Evolutionary conservation across 2,888 invertebrate species (phyloP).

Genomic region (Leistus spinibarbis): DNA sequence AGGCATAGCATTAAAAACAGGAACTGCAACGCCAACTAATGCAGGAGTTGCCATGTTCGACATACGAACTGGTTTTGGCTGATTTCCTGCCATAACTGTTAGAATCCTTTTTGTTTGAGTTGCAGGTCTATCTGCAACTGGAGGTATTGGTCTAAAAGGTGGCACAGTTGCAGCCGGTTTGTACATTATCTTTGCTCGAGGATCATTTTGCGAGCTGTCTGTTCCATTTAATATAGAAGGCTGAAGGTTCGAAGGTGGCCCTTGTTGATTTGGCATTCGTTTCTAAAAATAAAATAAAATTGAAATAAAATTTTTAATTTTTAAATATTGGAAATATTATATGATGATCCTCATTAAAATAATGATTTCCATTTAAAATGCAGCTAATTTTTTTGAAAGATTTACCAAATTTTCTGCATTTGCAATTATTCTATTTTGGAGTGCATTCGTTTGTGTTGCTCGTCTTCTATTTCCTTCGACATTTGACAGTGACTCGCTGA

Average conservation of each 20-base stretch:
- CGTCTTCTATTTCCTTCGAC: conserved; percentile 73
- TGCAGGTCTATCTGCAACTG: conserved; percentile 60
- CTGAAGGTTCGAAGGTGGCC: neutral
- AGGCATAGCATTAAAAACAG: conserved; percentile 63
- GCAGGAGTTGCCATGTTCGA: conserved; percentile 44
- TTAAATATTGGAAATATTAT: no score
- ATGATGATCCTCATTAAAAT: no score
- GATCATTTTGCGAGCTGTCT: neutral
- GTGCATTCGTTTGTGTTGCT: conserved; percentile 65
- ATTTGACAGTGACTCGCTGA: conserved; percentile 81
- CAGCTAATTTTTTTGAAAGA: neutral
- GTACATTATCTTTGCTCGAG: conserved; percentile 45
- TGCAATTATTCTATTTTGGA: conserved; percentile 58
- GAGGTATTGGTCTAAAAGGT: conserved; percentile 79
- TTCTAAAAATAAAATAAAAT: conserved; percentile 18
- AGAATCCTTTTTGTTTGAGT: neutral
- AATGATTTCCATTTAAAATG: no score
- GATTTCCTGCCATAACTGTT: conserved; percentile 49
- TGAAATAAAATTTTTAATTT: no score
- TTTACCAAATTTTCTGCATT: conserved; percentile 40
- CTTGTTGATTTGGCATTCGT: conserved; percentile 39
- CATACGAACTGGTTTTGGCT: conserved; percentile 55
- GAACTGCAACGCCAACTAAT: conserved; percentile 57
- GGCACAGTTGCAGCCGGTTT: conserved; percentile 59
- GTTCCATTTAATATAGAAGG: neutral